Evolutionary conservation across 2,797 vertebrate species (phyloP), one percentile per base, ranked within the genome.

Genomic region (Clarias platycephalus): DNA sequence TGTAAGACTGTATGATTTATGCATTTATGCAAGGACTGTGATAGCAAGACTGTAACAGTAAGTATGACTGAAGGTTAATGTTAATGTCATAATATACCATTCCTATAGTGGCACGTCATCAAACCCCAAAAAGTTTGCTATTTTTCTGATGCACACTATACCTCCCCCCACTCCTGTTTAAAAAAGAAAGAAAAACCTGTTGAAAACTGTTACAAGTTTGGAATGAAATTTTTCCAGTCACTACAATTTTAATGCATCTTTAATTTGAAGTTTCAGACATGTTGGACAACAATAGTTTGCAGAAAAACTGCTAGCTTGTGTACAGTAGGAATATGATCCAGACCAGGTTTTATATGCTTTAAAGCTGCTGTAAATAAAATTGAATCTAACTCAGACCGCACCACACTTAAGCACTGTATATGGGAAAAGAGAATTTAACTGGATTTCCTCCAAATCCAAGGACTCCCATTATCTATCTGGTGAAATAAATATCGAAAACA

Each of bases 401-500:
- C 53, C 60, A 53, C n/a, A 53, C 12, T 40, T 40, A 77, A 77
- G 34, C 13, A 72, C 22, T 53, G 67, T 26, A 55, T 24, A 75
- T 75, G n/a, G 57, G 60, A 67, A 66, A 55, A 66, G 44, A 75
- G 18, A 64, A 66, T 37, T 26, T 60, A 28, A n/a, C 10, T 16
- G 62, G 49, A 55, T 37, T 63, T 66, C 72, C 31, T 18, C 7
- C n/a, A 81, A 76, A 85, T 70, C 79, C 71, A 63, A 49, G 75
- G 49, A 68, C 60, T 34, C 62, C 63, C 26, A 13, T 78, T 63
- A 55, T 49, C 74, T 58, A 82, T 55, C 64, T 8, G 18, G 64
- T 86, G 74, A 70, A 82, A 86, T 60, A 68, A 63, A 78, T 53
- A 13, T 53, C 63, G 24, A n/a, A 44, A 49, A 82, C 79, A 82